Base-by-base conservation (phyloP, 2,113 vertebrate genomes). In the Psittacula cyanocephala region DNA sequence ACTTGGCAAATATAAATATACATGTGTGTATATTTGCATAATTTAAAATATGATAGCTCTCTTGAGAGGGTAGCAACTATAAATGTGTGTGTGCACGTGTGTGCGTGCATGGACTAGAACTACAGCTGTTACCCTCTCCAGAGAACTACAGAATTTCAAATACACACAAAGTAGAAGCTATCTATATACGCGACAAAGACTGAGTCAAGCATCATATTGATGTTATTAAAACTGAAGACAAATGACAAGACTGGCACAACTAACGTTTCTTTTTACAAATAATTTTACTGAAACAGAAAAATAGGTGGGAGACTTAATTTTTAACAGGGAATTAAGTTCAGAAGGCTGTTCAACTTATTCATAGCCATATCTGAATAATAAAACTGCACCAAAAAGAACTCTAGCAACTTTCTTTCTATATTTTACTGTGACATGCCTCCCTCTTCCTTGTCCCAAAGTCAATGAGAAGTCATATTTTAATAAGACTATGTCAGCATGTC, bases 251-350 rank as follows among this genome's bases (percentile, higher is more conserved):
- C 60, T 50, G 37, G 44, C 39, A 81, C 31, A 63, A 95, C 23
- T 81, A 62, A 81, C 71, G 81, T 49, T 95, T 81, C 50, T 63
- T 78, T 69, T 82, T 41, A 79, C 71, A 13, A 75, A 84, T 88
- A 86, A 65, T 88, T 91, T 88, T 63, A 77, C 53, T 78, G 62
- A 77, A 94, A 87, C 70, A 79, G 71, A 72, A 91, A 86, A 89
- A 81, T 31, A 55, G 52, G 43, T 10, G 52, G 37, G 44, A 4
- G 19, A 47, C 52, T 76, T 86, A 86, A 88, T 72, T 94, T 91
- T 85, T 64, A 82, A 86, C 43, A 71, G 13, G 13, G n/a, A 31
- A 62, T 2, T 1, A 95, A 80, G 41, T 84, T 94, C 62, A 84
- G 46, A 86, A 86, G 71, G 72, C 59, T 39, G 53, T 67, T 88